These are phyloP conservation scores for Anoplius nigerrimus DNA, from an alignment of 2,888 invertebrate genomes.

Conservation along the genomic window DNA sequence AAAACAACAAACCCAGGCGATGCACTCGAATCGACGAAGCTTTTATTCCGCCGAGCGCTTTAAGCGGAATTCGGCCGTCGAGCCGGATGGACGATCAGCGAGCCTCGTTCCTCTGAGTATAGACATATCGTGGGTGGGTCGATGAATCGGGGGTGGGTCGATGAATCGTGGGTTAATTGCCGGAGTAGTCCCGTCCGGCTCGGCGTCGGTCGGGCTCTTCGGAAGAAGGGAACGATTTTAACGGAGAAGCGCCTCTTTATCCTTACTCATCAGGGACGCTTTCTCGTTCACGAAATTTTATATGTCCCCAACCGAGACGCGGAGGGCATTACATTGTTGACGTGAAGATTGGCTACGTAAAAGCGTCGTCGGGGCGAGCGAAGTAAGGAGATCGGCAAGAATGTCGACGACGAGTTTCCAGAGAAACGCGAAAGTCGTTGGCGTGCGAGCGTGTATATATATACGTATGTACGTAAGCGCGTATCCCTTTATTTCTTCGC, in stretches of 20 bases:
- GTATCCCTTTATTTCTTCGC: background rate
- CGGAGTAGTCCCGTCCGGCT: background rate
- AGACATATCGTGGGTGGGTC: too few species aligned
- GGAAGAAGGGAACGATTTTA: background rate
- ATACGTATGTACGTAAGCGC: background rate
- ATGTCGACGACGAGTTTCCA: conserved; percentile 48
- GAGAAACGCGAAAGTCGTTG: conserved; percentile 26
- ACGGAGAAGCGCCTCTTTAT: conserved; percentile 20
- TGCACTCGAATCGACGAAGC: too few species aligned
- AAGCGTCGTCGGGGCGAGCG: conserved; percentile 38
- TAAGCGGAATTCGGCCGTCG: too few species aligned
- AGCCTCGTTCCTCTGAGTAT: too few species aligned
- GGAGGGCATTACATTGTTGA: conserved; percentile 54
- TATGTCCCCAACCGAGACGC: conserved; percentile 44
- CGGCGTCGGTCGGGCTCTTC: background rate
- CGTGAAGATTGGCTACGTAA: conserved; percentile 56
- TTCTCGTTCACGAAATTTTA: conserved; percentile 52
- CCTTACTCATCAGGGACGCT: conserved; percentile 45
- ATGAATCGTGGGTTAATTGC: too few species aligned
- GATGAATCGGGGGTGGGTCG: too few species aligned
- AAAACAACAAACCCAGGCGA: too few species aligned
- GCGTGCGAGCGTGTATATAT: background rate
- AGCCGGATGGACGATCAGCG: too few species aligned
- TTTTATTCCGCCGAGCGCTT: too few species aligned
- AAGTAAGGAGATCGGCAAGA: conserved; percentile 40